Percentiles rank a stretch among this genome's conserved stretches.
Conservation (phyloP, 2,797 vertebrate species). For the Heteromormyrus szaboi region DNA sequence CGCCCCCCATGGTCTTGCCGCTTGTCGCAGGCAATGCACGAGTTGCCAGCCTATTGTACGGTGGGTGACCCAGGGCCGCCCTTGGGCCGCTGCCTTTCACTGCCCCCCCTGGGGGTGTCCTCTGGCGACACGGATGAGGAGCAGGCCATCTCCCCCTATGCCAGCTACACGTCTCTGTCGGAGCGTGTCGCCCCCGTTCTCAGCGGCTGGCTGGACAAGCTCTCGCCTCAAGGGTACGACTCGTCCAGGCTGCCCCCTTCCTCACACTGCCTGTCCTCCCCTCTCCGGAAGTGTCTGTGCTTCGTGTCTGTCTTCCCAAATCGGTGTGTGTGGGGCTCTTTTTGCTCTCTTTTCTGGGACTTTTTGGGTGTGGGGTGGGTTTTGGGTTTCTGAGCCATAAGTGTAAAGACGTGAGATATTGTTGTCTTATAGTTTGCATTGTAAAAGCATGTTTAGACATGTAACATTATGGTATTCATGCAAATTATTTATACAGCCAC, state of each 20-base stretch:
- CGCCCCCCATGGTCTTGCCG: constrained; percentile 43
- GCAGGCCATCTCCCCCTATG: constrained; percentile 88
- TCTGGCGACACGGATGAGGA: constrained; percentile 71
- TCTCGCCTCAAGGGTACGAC: constrained; percentile 87
- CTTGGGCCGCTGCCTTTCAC: constrained; percentile 43
- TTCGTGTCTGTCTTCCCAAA: constrained; percentile 50
- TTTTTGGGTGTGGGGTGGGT: not conserved
- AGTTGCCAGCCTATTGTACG: constrained; percentile 71
- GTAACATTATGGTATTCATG: not conserved
- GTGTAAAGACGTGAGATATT: not conserved
- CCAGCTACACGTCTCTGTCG: constrained; percentile 78
- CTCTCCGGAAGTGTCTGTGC: constrained; percentile 51
- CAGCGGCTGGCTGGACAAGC: constrained; percentile 89
- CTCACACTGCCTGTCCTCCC: constrained; percentile 53
- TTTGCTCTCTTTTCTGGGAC: constrained; percentile 30
- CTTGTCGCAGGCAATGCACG: constrained; percentile 49
- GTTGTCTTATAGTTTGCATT: not conserved
- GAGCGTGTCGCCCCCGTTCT: constrained; percentile 74
- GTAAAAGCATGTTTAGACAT: not conserved
- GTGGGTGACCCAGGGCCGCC: constrained; percentile 59
- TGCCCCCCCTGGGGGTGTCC: constrained; percentile 54
- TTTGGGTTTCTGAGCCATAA: not conserved
- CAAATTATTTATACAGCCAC: not conserved
- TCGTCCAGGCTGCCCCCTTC: constrained; percentile 40
- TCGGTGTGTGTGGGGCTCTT: constrained; percentile 41